Base-by-base conservation (phyloP, 2,888 invertebrate species). In the Hylaea fasciaria region DNA sequence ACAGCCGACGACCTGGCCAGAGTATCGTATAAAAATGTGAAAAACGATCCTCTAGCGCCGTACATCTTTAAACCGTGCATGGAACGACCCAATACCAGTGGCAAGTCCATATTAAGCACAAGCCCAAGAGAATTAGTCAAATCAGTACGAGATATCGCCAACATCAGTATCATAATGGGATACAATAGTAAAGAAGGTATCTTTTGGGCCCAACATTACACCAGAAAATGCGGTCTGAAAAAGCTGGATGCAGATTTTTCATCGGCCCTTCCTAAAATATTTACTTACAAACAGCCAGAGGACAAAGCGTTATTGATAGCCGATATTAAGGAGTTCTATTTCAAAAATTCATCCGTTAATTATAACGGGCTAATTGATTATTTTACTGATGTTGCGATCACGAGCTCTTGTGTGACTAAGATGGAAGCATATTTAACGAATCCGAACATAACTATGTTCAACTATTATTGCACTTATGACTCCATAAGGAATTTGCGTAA, bases 121-220 rank as follows among this genome's bases (percentile, higher is more conserved):
- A 51, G 14, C 12, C 75, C 80, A 7, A 67, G 43, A 62, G 47
- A 71, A 54, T 62, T 77, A 35, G 28, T 76, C n/a, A 66, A 71
- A 13, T 39, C 46, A 12, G 50, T 50, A 13, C 53, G 62, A 13
- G 40, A 54, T 13, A 55, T 66, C 49, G 47, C 67, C 14, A 53
- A 68, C 47, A 62, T 72, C 40, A 55, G 64, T n/a, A 55, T 78
- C 9, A 75, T 82, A n/a, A 70, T 77, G 10, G 82, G 82, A 0
- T 78, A 73, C 53, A 80, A 78, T 65, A 62, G 76, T 54, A 76
- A 66, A 65, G 82, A 82, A 69, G 82, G 81, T 0, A 76, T 81
- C 17, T 63, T 59, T 51, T 77, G 76, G 68, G 75, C 78, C 9
- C 57, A 62, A 13, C 44, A 65, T 53, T 80, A 71, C 48, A 62